Evolutionary conservation across 2,113 vertebrate species (phyloP).

Genomic region (Paraplagusia blochii): DNA sequence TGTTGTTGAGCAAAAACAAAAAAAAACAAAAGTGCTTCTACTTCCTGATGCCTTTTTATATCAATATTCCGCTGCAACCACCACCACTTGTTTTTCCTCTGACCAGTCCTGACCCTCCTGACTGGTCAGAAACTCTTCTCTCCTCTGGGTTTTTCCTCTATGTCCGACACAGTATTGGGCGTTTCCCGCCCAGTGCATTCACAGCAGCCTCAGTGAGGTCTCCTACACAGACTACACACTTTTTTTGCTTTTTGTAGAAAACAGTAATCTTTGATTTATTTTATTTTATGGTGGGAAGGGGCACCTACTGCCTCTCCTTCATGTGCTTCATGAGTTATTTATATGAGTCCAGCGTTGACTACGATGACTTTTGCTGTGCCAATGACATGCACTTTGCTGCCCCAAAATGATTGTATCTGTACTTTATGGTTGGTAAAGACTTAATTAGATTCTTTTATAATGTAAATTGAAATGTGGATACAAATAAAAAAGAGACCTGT

Average conservation of each 20-base stretch:
- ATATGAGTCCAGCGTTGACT: constrained; percentile 66
- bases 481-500: constrained; percentile 48
- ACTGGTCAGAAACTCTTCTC: constrained; percentile 50
- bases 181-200: constrained; percentile 67
- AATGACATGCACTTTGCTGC: constrained; percentile 71
- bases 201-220: constrained; percentile 80
- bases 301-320: constrained; percentile 31
- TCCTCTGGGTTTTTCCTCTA: constrained; percentile 56
- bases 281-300: constrained; percentile 25
- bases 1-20: constrained; percentile 29
- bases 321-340: constrained; percentile 68
- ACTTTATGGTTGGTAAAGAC: constrained; percentile 61
- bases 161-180: constrained; percentile 74
- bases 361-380: constrained; percentile 64
- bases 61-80: constrained; percentile 50
- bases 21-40: constrained; percentile 44
- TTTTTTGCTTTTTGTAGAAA: constrained; percentile 58
- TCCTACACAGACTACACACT: constrained; percentile 60
- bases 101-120: constrained; percentile 20
- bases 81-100: constrained; percentile 50
- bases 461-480: constrained; percentile 56
- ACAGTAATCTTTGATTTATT: constrained; percentile 52
- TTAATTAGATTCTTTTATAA: constrained; percentile 58
- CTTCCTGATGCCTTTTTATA: constrained; percentile 58
- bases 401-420: constrained; percentile 68